A percentile compares a stretch with the other conserved stretches of the same genome.
phyloP scores from a whole-genome alignment of 64 coral and sea anemone species.

The Platygyra sinensis region DNA sequence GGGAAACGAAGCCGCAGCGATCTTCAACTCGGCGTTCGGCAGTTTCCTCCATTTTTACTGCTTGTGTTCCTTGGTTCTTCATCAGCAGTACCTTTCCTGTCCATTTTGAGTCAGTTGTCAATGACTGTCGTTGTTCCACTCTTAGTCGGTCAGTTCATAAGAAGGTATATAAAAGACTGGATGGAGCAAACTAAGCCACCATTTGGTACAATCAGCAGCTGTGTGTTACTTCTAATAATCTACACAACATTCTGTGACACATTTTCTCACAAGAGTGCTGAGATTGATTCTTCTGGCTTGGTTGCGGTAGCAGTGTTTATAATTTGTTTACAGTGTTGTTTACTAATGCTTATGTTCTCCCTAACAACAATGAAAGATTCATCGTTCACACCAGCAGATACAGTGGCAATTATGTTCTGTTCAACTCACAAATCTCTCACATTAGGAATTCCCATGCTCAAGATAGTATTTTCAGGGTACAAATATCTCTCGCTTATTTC shows the following conservation, averaged over 20 bases:
- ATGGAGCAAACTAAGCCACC: conserved; percentile 89
- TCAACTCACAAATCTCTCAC: conserved; percentile 98
- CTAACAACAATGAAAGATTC: conserved; percentile 54
- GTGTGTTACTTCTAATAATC: conserved; percentile 92
- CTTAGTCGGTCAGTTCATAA: conserved; percentile 76
- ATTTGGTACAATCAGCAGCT: conserved; percentile 95
- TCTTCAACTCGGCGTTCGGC: conserved; percentile 98
- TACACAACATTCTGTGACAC: conserved; percentile 99
- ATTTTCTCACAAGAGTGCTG: conserved; percentile 78
- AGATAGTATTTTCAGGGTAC: conserved; percentile 94
- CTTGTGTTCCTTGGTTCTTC: conserved; percentile 86
- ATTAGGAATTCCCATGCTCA: conserved; percentile 95
- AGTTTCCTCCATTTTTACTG: conserved; percentile 85
- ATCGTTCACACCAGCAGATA: conserved; percentile 76
- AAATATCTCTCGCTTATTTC: conserved; percentile 92
- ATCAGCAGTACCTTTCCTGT: conserved; percentile 74
- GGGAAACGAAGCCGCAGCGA: conserved; percentile 95
- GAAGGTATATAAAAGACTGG: conserved; percentile 74
- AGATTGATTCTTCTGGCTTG: conserved; percentile 58
- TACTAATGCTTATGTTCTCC: conserved; percentile 74
- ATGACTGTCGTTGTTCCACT: conserved; percentile 84
- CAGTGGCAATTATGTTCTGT: conserved; percentile 98
- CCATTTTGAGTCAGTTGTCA: conserved; percentile 73
- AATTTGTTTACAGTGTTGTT: conserved; percentile 69
- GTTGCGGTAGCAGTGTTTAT: conserved; percentile 69